Evolutionary conservation across 2,797 vertebrate genomes (phyloP).

Genomic region (Melanotaenia parkinsoni): DNA sequence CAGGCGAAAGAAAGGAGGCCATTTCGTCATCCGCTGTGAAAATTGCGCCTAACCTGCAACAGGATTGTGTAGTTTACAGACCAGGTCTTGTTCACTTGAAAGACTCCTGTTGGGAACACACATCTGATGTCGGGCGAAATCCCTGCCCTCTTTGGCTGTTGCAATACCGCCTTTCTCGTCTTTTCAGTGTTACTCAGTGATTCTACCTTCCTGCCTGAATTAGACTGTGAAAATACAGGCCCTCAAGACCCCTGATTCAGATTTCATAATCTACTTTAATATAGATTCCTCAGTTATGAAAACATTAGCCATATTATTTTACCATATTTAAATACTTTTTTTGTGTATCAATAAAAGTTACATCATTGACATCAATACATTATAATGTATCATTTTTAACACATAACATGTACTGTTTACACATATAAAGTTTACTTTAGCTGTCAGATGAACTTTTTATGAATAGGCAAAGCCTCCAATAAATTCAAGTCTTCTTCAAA

Average conservation of each 20-base stretch:
- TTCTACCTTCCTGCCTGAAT: conserved; percentile 16
- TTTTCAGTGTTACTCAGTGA: conserved; percentile 9
- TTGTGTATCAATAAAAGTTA: too few species aligned
- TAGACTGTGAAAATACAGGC: conserved; percentile 5
- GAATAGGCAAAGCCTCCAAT: background rate
- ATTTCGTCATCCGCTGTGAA: conserved; percentile 33
- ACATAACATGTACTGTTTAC: too few species aligned
- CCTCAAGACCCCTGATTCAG: background rate
- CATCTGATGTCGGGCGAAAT: conserved; percentile 26
- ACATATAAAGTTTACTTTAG: too few species aligned
- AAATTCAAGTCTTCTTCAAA: background rate
- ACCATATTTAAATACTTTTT: background rate
- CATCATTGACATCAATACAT: too few species aligned
- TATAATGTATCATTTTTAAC: too few species aligned
- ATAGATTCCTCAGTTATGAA: background rate
- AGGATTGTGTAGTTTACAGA: conserved; percentile 16
- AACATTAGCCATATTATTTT: background rate
- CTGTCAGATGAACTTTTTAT: background rate
- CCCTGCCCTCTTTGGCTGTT: background rate
- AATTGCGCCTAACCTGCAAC: conserved; percentile 22
- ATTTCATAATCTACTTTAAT: conserved; percentile 5
- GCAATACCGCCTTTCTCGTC: conserved; percentile 4
- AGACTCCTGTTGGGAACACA: conserved; percentile 1
- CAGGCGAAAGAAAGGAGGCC: conserved; percentile 53
- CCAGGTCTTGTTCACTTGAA: conserved; percentile 4